These are phyloP conservation scores for Dendroctonus ponderosae DNA, from an alignment of 1,140 invertebrate genomes.

Conservation along the genomic window DNA sequence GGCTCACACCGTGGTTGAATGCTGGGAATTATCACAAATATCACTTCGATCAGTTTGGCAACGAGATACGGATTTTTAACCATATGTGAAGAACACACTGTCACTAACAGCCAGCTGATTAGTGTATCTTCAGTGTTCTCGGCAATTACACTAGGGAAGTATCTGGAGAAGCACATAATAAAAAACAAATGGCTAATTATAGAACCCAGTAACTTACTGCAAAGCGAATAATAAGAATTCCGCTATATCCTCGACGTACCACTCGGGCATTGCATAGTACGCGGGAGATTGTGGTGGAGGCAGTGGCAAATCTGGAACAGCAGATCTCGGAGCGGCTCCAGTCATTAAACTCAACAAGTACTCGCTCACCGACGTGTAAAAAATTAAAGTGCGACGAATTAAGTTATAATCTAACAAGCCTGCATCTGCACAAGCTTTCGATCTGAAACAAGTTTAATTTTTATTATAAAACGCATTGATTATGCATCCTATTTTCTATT, in stretches of 20 bases:
- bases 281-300: slow-evolving; percentile 62
- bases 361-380: slow-evolving; percentile 83
- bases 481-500: too few species aligned
- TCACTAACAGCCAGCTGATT: slow-evolving; percentile 83
- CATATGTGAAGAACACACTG: slow-evolving; percentile 85
- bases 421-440: slow-evolving; percentile 85
- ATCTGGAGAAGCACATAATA: slow-evolving; percentile 57
- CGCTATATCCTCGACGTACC: slow-evolving; percentile 95
- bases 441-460: slow-evolving; percentile 52
- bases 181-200: not conserved
- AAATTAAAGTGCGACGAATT: slow-evolving; percentile 75
- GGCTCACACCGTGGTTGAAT: slow-evolving; percentile 66
- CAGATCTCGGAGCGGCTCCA: slow-evolving; percentile 48
- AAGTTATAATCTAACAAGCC: slow-evolving; percentile 80
- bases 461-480: too few species aligned
- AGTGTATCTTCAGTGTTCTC: slow-evolving; percentile 79
- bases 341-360: slow-evolving; percentile 69
- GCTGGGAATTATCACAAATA: slow-evolving; percentile 88
- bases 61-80: slow-evolving; percentile 95
- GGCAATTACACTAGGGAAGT: slow-evolving; percentile 70
- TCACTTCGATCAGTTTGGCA: slow-evolving; percentile 91
- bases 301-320: slow-evolving; percentile 53
- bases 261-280: slow-evolving; percentile 90
- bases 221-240: slow-evolving; percentile 91
- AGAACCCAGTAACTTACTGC: slow-evolving; percentile 69